These are phyloP conservation scores for Drosophila tanythrix DNA, from an alignment of 2,888 invertebrate genomes.

Conservation along the genomic window DNA sequence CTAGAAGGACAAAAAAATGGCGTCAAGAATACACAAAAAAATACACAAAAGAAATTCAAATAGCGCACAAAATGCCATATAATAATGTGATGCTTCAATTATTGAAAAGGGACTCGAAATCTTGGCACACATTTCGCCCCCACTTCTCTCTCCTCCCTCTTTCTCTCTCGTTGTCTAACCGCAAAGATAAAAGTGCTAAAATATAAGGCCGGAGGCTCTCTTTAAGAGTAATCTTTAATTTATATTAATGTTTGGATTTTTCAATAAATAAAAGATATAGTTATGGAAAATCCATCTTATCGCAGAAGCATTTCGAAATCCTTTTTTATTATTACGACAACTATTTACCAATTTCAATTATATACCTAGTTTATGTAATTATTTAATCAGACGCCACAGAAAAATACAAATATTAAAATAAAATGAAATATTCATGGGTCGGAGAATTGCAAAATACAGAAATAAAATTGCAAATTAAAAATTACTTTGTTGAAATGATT, in stretches of 20 bases:
- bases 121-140: background rate
- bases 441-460: no score
- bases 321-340: background rate
- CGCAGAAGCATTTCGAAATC: background rate
- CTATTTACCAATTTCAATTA: background rate
- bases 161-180: background rate
- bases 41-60: conserved; percentile 39
- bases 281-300: background rate
- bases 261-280: background rate
- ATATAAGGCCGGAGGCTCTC: background rate
- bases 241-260: background rate
- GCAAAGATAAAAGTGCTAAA: background rate
- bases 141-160: background rate
- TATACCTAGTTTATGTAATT: background rate
- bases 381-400: no score
- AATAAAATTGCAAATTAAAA: no score
- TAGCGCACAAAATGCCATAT: conserved; percentile 17
- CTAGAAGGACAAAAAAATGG: conserved; percentile 43
- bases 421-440: no score
- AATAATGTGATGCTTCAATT: conserved; percentile 27
- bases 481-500: no score
- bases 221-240: background rate
- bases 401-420: no score
- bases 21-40: conserved; percentile 16
- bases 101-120: conserved; percentile 2